Base-by-base conservation (phyloP, 2,113 vertebrate genomes). In the Pyrgilauda ruficollis region DNA sequence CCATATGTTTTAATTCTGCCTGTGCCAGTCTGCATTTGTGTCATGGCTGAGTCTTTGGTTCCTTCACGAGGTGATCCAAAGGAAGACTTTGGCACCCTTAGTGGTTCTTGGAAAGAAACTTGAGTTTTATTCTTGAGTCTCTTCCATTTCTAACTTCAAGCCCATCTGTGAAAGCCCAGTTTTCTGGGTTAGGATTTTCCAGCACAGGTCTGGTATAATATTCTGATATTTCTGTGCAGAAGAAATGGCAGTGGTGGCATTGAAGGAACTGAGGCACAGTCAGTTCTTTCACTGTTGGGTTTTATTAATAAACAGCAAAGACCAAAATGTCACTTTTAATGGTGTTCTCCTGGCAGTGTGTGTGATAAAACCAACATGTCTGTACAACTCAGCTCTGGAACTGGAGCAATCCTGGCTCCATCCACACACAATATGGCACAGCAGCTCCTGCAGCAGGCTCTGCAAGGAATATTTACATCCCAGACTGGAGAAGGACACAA, bases 361-460 rank as follows among this genome's bases (percentile, higher is more conserved):
- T 87, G 53, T 84, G 35, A 62, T 61, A 44, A 76, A 69, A 44
- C 30, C 26, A 63, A 17, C 28, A 14, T 0, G 9, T 7, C 18
- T n/a, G 23, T 37, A 9, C 41, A 68, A 31, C 28, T 58, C 22
- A 69, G 3, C 37, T 76, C 55, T 73, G 72, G 43, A 41, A 24
- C 1, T 27, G 47, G 39, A n/a, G 31, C 28, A 33, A 0, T 6
- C 9, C 44, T 39, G 43, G n/a, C 50, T 62, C 0, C 14, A 9
- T 13, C n/a, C 78, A 14, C 11, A 16, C 23, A 5, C 37, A 9
- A 0, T 2, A 3, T 4, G 75, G 35, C 17, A 28, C 49, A 73
- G 63, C 44, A 39, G 43, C 28, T 55, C 27, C 53, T 27, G 41
- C 70, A 66, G 82, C 79, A 66, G 37, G 39, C 50, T 43, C 78